Percentiles rank a stretch among this genome's conserved stretches.
phyloP scores from a whole-genome alignment of 2,797 vertebrate species.

The Pogoniulus pusillus region DNA sequence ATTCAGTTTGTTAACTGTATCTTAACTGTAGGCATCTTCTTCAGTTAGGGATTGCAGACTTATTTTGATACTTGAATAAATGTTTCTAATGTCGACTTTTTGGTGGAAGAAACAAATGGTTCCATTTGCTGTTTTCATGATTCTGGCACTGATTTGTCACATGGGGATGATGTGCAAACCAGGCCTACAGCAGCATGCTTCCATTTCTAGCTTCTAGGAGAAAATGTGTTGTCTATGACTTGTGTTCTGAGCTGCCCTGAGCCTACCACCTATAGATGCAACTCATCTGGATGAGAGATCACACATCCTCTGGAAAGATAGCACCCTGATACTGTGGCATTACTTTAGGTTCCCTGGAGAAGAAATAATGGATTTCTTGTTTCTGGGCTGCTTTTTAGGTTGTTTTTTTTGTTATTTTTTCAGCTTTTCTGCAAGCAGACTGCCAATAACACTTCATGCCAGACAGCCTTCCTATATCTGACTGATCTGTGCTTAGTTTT shows the following conservation, averaged over 20 bases:
- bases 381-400: too few relatives aligned
- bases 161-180: not conserved
- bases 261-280: not conserved
- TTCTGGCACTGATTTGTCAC: not conserved
- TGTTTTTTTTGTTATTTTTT: not conserved
- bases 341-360: not conserved
- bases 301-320: not conserved
- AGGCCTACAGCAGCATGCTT: not conserved
- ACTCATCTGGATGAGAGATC: not conserved
- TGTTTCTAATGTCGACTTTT: not conserved
- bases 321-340: rapidly evolving
- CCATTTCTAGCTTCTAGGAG: not conserved
- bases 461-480: not conserved
- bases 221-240: not conserved
- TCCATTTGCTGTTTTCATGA: not conserved
- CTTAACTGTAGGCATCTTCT: not conserved
- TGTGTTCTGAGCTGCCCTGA: not conserved
- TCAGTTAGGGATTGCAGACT: not conserved
- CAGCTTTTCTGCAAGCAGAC: not conserved
- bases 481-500: not conserved
- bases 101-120: not conserved
- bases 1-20: not conserved
- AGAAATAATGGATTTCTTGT: not conserved
- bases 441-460: not conserved
- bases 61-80: not conserved